These are phyloP conservation scores for Eulithis testata DNA, from an alignment of 2,888 invertebrate species.

Conservation along the genomic window DNA sequence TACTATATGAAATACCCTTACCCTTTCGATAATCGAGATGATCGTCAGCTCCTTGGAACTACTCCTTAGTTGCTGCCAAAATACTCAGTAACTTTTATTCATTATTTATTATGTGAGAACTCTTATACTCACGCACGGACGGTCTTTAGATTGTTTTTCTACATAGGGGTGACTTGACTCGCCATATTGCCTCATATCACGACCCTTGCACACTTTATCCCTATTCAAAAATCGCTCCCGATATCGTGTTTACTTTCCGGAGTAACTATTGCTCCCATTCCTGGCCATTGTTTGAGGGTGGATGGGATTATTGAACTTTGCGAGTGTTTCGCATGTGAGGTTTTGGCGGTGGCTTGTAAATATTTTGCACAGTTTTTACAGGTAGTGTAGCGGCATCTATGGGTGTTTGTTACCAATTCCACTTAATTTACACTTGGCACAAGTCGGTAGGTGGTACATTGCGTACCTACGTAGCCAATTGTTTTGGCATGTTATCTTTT, in stretches of 20 bases:
- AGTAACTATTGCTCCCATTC: constrained; percentile 76
- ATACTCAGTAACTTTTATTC: too few species aligned
- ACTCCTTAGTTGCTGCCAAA: too few species aligned
- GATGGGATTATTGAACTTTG: constrained; percentile 49
- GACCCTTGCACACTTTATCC: constrained; percentile 78
- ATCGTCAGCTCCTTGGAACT: too few species aligned
- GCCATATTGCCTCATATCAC: constrained; percentile 39
- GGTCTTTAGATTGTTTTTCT: constrained; percentile 4
- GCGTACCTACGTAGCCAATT: too few species aligned
- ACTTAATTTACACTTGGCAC: neutral
- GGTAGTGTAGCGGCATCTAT: neutral
- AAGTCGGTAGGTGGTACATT: neutral
- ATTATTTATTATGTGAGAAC: too few species aligned
- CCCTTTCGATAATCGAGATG: too few species aligned
- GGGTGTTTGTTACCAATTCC: neutral
- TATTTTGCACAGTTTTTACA: constrained; percentile 7
- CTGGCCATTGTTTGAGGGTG: constrained; percentile 59
- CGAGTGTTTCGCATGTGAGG: constrained; percentile 33
- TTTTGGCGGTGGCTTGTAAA: constrained; percentile 24
- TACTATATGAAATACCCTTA: too few species aligned
- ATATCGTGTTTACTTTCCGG: constrained; percentile 67
- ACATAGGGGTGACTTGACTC: constrained; percentile 13
- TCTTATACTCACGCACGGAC: neutral
- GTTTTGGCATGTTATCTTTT: neutral
- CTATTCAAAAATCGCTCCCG: constrained; percentile 77